Conservation (phyloP, 2,888 invertebrate species). For the Lepidochrysops patricia region DNA sequence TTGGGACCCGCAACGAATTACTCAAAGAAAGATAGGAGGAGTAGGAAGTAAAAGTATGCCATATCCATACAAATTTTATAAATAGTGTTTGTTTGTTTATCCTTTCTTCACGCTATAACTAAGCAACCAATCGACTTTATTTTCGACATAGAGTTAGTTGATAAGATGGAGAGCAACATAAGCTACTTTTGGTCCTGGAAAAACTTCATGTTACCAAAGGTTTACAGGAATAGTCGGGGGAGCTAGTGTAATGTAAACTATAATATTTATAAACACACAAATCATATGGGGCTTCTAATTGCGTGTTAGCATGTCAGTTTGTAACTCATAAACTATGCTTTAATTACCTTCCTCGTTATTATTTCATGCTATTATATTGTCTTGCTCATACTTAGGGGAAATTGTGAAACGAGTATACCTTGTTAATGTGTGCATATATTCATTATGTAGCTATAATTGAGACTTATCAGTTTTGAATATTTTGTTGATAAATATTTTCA, state of each 20-base stretch:
- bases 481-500: background rate
- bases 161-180: too few species aligned
- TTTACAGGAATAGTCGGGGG: too few species aligned
- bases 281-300: constrained; percentile 2
- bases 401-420: background rate
- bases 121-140: too few species aligned
- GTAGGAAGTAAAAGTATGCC: background rate
- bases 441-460: background rate
- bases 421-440: background rate
- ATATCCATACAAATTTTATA: too few species aligned
- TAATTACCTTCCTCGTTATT: background rate
- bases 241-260: background rate
- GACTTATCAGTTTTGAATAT: background rate
- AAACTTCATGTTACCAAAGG: too few species aligned
- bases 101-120: too few species aligned
- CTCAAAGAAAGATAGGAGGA: too few species aligned
- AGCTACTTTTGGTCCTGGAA: too few species aligned
- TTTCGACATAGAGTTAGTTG: too few species aligned
- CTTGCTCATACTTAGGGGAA: background rate
- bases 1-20: too few species aligned
- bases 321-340: background rate
- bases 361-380: background rate
- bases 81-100: too few species aligned
- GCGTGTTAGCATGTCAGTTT: background rate
- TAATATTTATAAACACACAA: background rate